Evolutionary conservation across 2,113 vertebrate genomes (phyloP), one percentile per base, ranked within the genome.

Genomic region (Papio anubis): DNA sequence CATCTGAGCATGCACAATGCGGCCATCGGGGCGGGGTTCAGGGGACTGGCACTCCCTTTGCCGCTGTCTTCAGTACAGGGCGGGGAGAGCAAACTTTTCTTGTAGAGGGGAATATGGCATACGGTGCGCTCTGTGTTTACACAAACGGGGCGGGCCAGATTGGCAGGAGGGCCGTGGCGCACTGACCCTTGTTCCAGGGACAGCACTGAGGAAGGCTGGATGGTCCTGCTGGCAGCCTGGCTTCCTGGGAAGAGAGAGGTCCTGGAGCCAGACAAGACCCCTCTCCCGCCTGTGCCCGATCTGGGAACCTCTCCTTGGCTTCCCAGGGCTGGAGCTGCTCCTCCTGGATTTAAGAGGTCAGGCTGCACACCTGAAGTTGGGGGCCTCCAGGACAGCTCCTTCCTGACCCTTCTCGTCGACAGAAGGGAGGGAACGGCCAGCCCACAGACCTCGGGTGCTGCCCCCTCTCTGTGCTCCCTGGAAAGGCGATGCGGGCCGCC

Each of bases 231-330:
- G 5, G 2, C 40, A 52, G 40, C 43, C 20, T 75, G 50, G 50
- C 9, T 11, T 35, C 14, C 21, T 6, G 11, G 52, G 35, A n/a
- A 16, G 17, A 59, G 11, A 32, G 8, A 43, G 20, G 48, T 6
- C 40, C 43, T 72, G 61, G 10, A 25, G 5, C 12, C 23, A 48
- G 76, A 48, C 2, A 5, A 55, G 57, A 21, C 7, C 25, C 81
- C 50, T 61, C 2, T 9, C 61, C 52, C 0, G 0, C 5, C 32
- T 2, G 0, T 20, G 48, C 38, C 32, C 20, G 12, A n/a, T 32
- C 8, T 6, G 6, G 45, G 17, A 2, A 2, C 32, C 12, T 50
- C 40, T 8, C 5, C 43, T 43, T 0, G 13, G 21, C 52, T 50
- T 32, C 27, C 57, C 57, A 8, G 27, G n/a, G 18, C 12, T 1